Base-by-base conservation (phyloP, 1,140 invertebrate genomes). In the Penaeus indicus region DNA sequence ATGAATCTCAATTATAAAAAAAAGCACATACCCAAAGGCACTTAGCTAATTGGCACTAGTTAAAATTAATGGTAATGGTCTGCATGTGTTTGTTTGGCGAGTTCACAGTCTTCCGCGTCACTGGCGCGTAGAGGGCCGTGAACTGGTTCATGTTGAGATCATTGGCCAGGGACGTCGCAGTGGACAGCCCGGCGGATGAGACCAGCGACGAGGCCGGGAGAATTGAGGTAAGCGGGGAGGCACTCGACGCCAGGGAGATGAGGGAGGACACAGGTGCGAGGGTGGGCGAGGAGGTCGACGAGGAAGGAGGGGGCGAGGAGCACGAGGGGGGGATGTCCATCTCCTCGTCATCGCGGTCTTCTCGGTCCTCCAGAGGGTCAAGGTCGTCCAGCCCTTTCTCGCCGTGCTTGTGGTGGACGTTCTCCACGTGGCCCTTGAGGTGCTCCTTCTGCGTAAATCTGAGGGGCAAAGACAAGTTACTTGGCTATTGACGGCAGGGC, bases 371-470 rank as follows among this genome's bases (percentile, higher is more conserved):
- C 13, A 81, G n/a, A 64, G 85, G 86, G 60, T 63, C 78, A 21
- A 88, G 47, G 42, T 83, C 84, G 27, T 87, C 86, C 11, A 90
- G 47, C 61, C 86, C 84, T 42, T 85, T 85, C 62, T 88, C 86
- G 27, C 87, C 89, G 38, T 89, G 88, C 38, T 91, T 91, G 47
- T 86, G 83, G 47, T 91, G 90, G 25, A 91, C 90, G 60, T 91
- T 91, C 64, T 91, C 90, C 61, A 91, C 82, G 64, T 91, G 90
- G 22, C 90, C 90, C 77, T 91, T 91, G 3, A 91, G 81, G 42
- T 91, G 90, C 32, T 91, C 90, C 72, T 91, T 91, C 63, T 91
- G 90, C n/a, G 90, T 91, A 47, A 91, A 91, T 67, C 90, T 91
- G 86, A 1, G 25, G 54, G 54, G 18, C 16, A 47, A 62, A 67